Base-by-base conservation (phyloP, 2,797 vertebrate genomes). In the Buceros bicornis region DNA sequence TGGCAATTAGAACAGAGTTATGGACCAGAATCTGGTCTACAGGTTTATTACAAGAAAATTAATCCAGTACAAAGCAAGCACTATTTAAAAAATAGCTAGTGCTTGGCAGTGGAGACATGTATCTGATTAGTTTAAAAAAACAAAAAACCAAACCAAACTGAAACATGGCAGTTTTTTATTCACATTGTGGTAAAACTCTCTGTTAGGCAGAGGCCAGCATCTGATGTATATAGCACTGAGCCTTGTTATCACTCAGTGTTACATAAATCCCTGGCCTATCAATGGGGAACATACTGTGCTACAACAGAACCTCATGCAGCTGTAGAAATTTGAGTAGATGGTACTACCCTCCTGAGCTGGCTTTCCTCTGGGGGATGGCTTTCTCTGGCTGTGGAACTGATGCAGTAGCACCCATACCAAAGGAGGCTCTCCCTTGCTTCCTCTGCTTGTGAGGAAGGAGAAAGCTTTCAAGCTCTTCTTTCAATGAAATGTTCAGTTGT, bases 1-100 rank as follows among this genome's bases (percentile, higher is more conserved):
- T 16, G 29, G 51, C 76, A 89, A 85, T 89, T 92, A 85, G 60
- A 89, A 69, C 45, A 89, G 69, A 96, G 79, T 89, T 94, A 82
- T 40, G 70, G 66, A 76, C 87, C 65, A 76, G 66, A 83, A 94
- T 65, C 50, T 93, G 48, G 43, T 91, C 79, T 79, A n/a, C 43
- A 78, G 61, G 40, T 28, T 90, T 80, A 83, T 77, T 76, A 64
- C 33, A 33, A 72, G 58, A 50, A 89, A 89, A 86, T 67, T 42
- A 87, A 64, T 67, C 85, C 77, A 72, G 12, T 70, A 77, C 48
- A 72, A 72, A 91, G n/a, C 43, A 11, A 65, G 26, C 60, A 58
- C 22, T 67, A 60, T 64, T 64, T 31, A 21, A 1, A 18, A 77
- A 92, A 78, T 37, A 71, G 35, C 28, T 47, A 77, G 48, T 28